Base-by-base conservation (phyloP, 2,113 vertebrate genomes). In the Anoura caudifer region DNA sequence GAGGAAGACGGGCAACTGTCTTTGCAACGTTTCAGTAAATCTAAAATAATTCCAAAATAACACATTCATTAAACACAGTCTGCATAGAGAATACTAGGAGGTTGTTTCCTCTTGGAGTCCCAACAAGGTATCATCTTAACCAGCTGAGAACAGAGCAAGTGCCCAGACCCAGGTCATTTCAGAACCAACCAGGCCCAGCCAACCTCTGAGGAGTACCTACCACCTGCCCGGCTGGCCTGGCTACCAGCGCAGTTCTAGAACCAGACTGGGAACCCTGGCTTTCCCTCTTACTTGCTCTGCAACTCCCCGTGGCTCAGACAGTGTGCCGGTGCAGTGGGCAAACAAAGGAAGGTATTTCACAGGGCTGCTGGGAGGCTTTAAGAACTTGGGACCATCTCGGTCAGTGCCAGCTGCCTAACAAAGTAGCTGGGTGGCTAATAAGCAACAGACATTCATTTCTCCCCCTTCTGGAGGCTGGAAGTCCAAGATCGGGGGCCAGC, bases 141-240 rank as follows among this genome's bases (percentile, higher is more conserved):
- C 31, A 5, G 31, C 69, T 59, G 38, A 59, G 72, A 83, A 12
- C 59, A 83, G 0, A 76, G 84, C 38, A 16, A 14, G 12, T 1
- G 5, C 50, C 7, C 50, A 38, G 38, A 75, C 67, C 19, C 13
- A 17, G 77, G 38, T 47, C 54, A 17, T 50, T 43, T 43, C 81
- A 65, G 47, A 77, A 81, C 56, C 73, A 50, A 28, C 63, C 3
- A 73, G 36, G 52, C 36, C 43, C 36, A 14, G 17, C 36, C 36
- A 22, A 16, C 52, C 3, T 9, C 26, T 31, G 54, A 12, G n/a
- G 75, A 13, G 31, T 12, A 22, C 8, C 47, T 24, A 6, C 12
- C 3, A 1, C 20, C 26, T 0, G 0, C 41, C 33, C 5, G 2
- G 38, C 19, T 41, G n/a, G 45, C 36, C 65, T 16, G 77, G 38